Evolutionary conservation across 2,113 vertebrate species (phyloP).

Genomic region (Peromyscus leucopus): DNA sequence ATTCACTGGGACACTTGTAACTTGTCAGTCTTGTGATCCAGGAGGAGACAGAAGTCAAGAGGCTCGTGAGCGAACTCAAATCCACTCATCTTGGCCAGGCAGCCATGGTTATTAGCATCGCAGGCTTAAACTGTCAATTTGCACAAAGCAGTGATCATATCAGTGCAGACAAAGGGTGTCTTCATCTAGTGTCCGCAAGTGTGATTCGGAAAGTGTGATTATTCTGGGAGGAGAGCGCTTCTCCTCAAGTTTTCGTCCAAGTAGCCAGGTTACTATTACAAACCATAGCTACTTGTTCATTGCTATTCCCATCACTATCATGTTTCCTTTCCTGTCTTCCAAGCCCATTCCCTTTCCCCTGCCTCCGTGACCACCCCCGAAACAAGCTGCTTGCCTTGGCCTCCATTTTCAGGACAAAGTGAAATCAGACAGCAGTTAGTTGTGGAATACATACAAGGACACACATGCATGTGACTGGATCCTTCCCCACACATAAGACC

Average conservation of each 20-base stretch:
- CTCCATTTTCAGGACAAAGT: background rate
- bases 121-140: conserved; percentile 61
- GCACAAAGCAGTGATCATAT: conserved; percentile 49
- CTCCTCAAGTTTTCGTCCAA: conserved; percentile 61
- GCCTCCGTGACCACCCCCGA: background rate
- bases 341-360: background rate
- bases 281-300: conserved; percentile 64
- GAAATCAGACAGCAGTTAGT: background rate
- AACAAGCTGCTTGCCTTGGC: background rate
- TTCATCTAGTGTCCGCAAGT: background rate
- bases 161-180: conserved; percentile 57
- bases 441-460: background rate
- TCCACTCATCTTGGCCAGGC: conserved; percentile 58
- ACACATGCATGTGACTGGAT: background rate
- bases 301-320: conserved; percentile 4
- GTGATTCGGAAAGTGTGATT: conserved; percentile 33
- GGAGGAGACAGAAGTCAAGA: conserved; percentile 70
- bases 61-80: conserved; percentile 58
- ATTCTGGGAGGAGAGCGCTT: conserved; percentile 26
- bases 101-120: background rate
- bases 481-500: background rate
- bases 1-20: conserved; percentile 75
- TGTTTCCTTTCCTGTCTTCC: background rate
- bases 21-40: conserved; percentile 74
- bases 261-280: conserved; percentile 41